Percentiles rank a stretch among this genome's conserved stretches.
Conservation (phyloP, 2,113 vertebrate species). For the Takifugu bimaculatus region DNA sequence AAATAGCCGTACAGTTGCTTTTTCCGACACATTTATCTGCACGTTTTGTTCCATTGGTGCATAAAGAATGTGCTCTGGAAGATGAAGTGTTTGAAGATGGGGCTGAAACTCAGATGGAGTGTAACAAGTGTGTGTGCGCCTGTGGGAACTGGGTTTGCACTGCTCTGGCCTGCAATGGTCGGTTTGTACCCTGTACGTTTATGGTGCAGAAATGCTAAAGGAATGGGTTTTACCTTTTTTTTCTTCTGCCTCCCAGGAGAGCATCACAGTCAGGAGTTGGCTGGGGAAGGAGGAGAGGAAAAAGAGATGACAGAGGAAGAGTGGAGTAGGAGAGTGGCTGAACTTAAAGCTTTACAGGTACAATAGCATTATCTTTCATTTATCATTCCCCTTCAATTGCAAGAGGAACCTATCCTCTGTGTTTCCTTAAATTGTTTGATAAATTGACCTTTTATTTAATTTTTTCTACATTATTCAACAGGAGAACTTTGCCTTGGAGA, state of each 20-base stretch:
- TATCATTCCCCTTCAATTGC: not conserved
- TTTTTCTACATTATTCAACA: not conserved
- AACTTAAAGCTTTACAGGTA: slow-evolving; percentile 68
- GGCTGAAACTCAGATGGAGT: slow-evolving; percentile 88
- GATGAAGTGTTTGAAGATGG: slow-evolving; percentile 89
- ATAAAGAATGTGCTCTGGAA: slow-evolving; percentile 87
- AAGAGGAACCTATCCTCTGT: too few species aligned
- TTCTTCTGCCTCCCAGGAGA: slow-evolving; percentile 48
- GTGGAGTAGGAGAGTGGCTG: slow-evolving; percentile 79
- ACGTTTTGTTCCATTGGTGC: not conserved
- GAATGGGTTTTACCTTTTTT: not conserved
- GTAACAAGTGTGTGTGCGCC: slow-evolving; percentile 93
- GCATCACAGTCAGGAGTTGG: slow-evolving; percentile 48
- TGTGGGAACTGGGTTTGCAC: slow-evolving; percentile 98
- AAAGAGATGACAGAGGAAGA: slow-evolving; percentile 84
- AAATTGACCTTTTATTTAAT: not conserved
- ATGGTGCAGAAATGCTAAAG: not conserved
- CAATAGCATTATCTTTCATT: not conserved
- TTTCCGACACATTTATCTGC: not conserved
- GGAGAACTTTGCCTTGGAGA: not conserved
- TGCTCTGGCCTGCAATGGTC: slow-evolving; percentile 86
- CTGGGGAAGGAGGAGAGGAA: slow-evolving; percentile 47
- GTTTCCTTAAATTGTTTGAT: too few species aligned
- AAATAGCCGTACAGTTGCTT: not conserved
- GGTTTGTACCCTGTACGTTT: slow-evolving; percentile 19